Conservation (phyloP, 2,888 invertebrate genomes). For the Allolobophora icterica region DNA sequence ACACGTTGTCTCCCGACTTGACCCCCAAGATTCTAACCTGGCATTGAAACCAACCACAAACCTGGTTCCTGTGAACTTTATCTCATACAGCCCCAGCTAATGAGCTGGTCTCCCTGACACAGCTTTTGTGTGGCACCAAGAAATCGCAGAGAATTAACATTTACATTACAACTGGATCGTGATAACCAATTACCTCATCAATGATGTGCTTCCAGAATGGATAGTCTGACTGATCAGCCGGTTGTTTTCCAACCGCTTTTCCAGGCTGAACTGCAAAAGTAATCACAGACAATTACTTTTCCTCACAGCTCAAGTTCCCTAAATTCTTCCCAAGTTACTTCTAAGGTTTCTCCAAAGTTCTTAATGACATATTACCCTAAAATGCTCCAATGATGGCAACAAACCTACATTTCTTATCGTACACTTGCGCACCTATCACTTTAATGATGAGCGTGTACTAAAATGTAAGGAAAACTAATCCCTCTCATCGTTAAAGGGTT, state of each 20-base stretch:
- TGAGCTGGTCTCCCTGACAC: too few species aligned
- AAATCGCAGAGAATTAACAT: too few species aligned
- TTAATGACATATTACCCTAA: background rate
- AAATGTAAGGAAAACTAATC: too few species aligned
- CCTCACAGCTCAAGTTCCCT: background rate
- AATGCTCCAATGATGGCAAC: background rate
- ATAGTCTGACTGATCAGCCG: slow-evolving; percentile 26
- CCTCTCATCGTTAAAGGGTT: too few species aligned
- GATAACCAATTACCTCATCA: slow-evolving; percentile 32
- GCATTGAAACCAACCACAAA: too few species aligned
- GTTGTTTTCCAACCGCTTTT: background rate
- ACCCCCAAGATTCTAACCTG: too few species aligned
- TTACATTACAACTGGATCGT: background rate
- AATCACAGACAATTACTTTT: background rate
- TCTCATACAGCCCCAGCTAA: too few species aligned
- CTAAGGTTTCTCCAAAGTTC: background rate
- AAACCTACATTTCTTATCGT: background rate
- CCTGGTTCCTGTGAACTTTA: too few species aligned
- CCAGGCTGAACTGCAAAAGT: background rate
- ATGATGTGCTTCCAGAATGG: slow-evolving; percentile 29
- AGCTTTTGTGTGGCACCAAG: too few species aligned
- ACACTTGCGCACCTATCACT: background rate
- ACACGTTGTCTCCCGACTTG: too few species aligned
- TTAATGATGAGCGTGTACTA: too few species aligned
- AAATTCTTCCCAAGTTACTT: background rate